These are phyloP conservation scores for Sardina pilchardus DNA, from an alignment of 2,113 vertebrate genomes.

Conservation along the genomic window DNA sequence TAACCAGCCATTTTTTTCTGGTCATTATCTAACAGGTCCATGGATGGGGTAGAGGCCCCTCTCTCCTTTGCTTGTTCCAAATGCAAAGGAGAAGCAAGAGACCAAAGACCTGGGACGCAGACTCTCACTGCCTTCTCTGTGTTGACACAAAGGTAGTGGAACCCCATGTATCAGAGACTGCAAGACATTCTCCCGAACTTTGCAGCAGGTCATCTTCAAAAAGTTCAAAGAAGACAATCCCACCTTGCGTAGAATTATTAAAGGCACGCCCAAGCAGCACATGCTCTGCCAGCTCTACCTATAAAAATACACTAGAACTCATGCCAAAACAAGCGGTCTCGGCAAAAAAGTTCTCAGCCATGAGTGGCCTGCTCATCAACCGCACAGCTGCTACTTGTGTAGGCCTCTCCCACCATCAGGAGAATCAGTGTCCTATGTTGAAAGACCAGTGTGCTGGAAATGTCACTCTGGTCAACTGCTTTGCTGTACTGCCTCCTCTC, in stretches of 20 bases:
- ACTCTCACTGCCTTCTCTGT: constrained; percentile 59
- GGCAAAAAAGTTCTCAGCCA: background rate
- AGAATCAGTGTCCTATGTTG: constrained; percentile 28
- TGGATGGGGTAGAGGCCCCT: constrained; percentile 74
- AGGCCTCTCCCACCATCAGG: constrained; percentile 13
- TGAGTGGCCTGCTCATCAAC: background rate
- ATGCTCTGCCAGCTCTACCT: background rate
- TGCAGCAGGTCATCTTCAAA: constrained; percentile 15
- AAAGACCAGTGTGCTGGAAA: constrained; percentile 38
- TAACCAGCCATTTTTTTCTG: background rate
- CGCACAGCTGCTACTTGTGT: background rate
- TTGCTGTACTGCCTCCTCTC: constrained; percentile 68
- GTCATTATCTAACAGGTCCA: constrained; percentile 64
- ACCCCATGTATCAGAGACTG: constrained; percentile 25
- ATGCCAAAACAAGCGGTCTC: background rate
- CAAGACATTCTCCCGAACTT: constrained; percentile 33
- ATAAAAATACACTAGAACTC: constrained; percentile 31
- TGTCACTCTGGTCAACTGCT: constrained; percentile 55
- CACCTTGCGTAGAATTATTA: background rate
- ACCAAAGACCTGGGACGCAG: constrained; percentile 49
- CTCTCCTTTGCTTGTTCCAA: constrained; percentile 66
- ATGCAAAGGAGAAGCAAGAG: constrained; percentile 65
- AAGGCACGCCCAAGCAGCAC: constrained; percentile 14
- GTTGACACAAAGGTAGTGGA: constrained; percentile 44
- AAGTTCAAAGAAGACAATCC: background rate